Conservation (phyloP, 2,888 invertebrate species). For the Sinelater perroti region DNA sequence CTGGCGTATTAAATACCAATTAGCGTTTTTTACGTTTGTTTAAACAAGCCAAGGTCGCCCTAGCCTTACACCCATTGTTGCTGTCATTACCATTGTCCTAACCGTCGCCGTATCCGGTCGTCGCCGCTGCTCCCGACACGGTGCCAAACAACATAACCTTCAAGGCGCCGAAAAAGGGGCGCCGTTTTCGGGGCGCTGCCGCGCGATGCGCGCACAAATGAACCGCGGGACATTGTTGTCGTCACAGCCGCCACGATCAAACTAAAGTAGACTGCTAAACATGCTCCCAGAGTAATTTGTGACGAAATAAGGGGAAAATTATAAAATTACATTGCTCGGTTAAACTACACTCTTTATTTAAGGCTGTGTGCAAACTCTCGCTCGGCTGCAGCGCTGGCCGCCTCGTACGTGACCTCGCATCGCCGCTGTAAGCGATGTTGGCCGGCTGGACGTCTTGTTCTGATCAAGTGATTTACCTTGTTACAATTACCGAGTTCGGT, state of each 20-base stretch:
- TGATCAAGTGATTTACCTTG: no score
- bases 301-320: conserved; percentile 65
- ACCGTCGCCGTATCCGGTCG: no score
- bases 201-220: conserved; percentile 35
- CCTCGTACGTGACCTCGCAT: no score
- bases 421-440: no score
- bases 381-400: neutral
- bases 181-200: conserved; percentile 24
- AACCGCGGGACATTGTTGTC: conserved; percentile 53
- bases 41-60: conserved; percentile 1
- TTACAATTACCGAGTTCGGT: no score
- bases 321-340: conserved; percentile 64
- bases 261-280: conserved; percentile 61
- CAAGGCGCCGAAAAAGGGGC: conserved; percentile 22
- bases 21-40: conserved; percentile 23
- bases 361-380: conserved; percentile 53
- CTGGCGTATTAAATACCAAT: conserved; percentile 35
- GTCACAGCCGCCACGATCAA: conserved; percentile 57
- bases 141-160: conserved; percentile 36
- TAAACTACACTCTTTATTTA: conserved; percentile 60
- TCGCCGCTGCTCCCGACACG: no score
- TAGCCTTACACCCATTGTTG: no score
- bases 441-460: no score
- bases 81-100: no score
- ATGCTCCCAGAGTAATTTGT: conserved; percentile 62